These are phyloP conservation scores for Limulus polyphemus DNA, from an alignment of 2,888 invertebrate species.

Conservation along the genomic window DNA sequence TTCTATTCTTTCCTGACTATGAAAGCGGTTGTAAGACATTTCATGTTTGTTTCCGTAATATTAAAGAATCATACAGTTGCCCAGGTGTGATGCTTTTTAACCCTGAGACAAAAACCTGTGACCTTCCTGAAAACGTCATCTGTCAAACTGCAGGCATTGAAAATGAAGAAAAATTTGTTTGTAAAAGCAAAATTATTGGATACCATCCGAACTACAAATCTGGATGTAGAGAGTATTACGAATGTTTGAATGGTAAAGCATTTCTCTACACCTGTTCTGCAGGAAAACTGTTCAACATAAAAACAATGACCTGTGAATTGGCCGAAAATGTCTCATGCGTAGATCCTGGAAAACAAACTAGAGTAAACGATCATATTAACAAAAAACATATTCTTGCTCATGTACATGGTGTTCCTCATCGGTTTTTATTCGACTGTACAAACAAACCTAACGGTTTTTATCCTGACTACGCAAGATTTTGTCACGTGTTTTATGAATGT, in stretches of 20 bases:
- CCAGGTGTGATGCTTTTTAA: slow-evolving; percentile 24
- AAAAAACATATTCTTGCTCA: neutral
- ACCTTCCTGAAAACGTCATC: slow-evolving; percentile 21
- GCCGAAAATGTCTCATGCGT: slow-evolving; percentile 9
- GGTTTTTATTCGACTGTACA: slow-evolving; percentile 19
- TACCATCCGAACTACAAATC: slow-evolving; percentile 14
- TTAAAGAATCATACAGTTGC: slow-evolving; percentile 22
- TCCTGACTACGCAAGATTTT: slow-evolving; percentile 24
- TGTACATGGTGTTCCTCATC: slow-evolving; percentile 18
- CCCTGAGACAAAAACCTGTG: slow-evolving; percentile 24
- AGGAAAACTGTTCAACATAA: slow-evolving; percentile 16
- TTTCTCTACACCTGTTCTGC: slow-evolving; percentile 16
- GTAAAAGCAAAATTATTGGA: slow-evolving; percentile 17
- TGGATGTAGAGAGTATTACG: slow-evolving; percentile 17
- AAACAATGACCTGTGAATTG: slow-evolving; percentile 11
- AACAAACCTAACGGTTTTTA: slow-evolving; percentile 24
- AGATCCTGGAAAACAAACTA: neutral
- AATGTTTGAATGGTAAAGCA: slow-evolving; percentile 14
- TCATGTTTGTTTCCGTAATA: slow-evolving; percentile 21
- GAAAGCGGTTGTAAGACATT: slow-evolving; percentile 22
- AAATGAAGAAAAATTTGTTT: slow-evolving; percentile 2
- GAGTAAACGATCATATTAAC: neutral
- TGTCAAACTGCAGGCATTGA: slow-evolving; percentile 10
- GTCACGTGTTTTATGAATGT: slow-evolving; percentile 27
- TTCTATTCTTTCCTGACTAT: slow-evolving; percentile 25